Base-by-base conservation (phyloP, 1,140 invertebrate genomes). In the Stenopsyche tienmushanensis region DNA sequence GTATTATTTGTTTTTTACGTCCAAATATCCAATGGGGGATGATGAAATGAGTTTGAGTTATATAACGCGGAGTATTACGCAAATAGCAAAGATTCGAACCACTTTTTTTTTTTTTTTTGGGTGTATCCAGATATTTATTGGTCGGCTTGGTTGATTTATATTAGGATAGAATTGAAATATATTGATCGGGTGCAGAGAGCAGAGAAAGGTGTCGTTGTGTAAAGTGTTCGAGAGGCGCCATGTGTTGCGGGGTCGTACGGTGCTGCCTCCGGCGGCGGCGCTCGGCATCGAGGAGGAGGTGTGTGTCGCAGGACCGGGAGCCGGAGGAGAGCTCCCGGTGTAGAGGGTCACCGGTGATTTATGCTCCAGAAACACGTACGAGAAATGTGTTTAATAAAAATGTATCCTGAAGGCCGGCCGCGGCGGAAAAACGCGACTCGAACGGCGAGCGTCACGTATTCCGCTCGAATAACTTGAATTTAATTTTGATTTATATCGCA, bases 241-340 rank as follows among this genome's bases (percentile, higher is more conserved):
- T 62, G 49, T 54, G 60, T 63, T 20, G 10, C 39, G 24, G 17
- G 8, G 26, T 55, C 57, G 66, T 64, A 64, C 62, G 49, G 66
- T 68, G 66, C 45, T 62, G 66, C 66, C 25, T 42, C 45, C 3
- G 5, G 45, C 47, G 59, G 59, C 47, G 25, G 13, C 1, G 13
- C 59, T 42, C n/a, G 13, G 67, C 58, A 65, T 69, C 67, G 67
- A n/a, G n/a, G n/a, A n/a, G n/a, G n/a, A n/a, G n/a, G n/a, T n/a
- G n/a, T n/a, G n/a, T 13, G 29, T 34, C 29, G 13, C 29, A 7
- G 29, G 29, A 7, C 29, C 5, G 5, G 29, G 17, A 15, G 10
- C 5, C 44, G 10, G 7, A 9, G 44, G 10, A 47, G 7, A 47
- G 8, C 3, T 39, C 34, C 8, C 7, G 44, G 7, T 47, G 44